These are phyloP conservation scores for Mantis religiosa DNA, from an alignment of 2,888 invertebrate genomes.

Conservation along the genomic window DNA sequence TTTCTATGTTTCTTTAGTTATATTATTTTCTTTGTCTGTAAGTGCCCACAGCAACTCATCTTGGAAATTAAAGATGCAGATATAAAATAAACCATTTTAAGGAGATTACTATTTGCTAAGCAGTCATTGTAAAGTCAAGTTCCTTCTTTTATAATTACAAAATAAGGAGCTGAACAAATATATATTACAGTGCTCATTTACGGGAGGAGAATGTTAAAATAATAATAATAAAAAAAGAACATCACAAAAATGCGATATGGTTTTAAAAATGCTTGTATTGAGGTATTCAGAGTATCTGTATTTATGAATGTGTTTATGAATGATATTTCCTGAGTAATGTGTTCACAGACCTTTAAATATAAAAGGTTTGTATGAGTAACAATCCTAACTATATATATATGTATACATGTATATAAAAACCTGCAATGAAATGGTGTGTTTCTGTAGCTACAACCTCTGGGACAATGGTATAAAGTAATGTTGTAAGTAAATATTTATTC, in stretches of 20 bases:
- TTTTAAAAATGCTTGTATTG: neutral
- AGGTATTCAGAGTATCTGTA: neutral
- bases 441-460: conserved; percentile 1
- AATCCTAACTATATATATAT: neutral
- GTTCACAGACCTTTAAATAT: neutral
- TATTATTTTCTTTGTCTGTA: neutral
- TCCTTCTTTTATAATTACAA: too few relatives aligned
- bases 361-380: neutral
- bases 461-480: neutral
- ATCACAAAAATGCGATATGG: neutral
- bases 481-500: neutral
- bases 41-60: too few relatives aligned
- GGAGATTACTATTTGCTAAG: too few relatives aligned
- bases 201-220: neutral
- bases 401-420: neutral
- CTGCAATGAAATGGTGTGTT: neutral
- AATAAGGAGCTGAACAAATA: too few relatives aligned
- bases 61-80: too few relatives aligned
- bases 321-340: neutral
- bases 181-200: neutral
- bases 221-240: neutral
- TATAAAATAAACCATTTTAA: too few relatives aligned
- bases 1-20: neutral
- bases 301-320: neutral
- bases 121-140: too few relatives aligned